Base-by-base conservation (phyloP, 1,140 invertebrate genomes). In the Drosophila watanabei region DNA sequence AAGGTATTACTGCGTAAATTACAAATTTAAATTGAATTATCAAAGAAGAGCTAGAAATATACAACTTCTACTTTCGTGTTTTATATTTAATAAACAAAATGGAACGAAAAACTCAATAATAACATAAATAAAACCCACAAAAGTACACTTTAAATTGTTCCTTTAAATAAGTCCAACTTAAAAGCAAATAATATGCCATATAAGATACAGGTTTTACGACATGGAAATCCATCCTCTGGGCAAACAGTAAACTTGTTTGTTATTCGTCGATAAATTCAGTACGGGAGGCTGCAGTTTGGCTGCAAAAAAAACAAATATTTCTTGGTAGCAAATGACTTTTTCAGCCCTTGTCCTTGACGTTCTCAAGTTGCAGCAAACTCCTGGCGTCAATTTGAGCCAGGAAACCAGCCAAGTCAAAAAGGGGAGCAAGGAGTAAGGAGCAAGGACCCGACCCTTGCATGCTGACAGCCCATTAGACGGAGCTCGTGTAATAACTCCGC, bases 381-480 rank as follows among this genome's bases (percentile, higher is more conserved):
- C 73, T 43, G 57, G 69, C 41, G 62, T 37, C 60, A 75, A 54
- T 57, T 54, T 52, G 37, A 80, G 71, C 60, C 66, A 57, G 56
- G 63, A 65, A 75, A 62, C 54, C 41, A 32, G 35, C 39, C 61
- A 37, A 35, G 49, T 2, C 28, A 52, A 14, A 52, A 14, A 1
- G 49, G 28, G 10, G 1, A 28, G 24, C 24, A 49, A n/a, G 43
- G 46, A 45, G 48, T 39, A 14, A 18, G 61, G 1, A 16, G 48
- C 16, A 46, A 24, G 24, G 24, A 24, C 24, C 35, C 30, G 56
- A 52, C 60, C 46, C 68, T 88, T 81, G 85, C 85, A 88, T 88
- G 85, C 70, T 89, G 85, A 62, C 78, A 65, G 70, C 70, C 85
- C 85, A 88, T 88, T 88, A 88, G 48, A 79, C 68, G 63, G 32